Base-by-base conservation (phyloP, 2,888 invertebrate species). In the Dorcus hopei region DNA sequence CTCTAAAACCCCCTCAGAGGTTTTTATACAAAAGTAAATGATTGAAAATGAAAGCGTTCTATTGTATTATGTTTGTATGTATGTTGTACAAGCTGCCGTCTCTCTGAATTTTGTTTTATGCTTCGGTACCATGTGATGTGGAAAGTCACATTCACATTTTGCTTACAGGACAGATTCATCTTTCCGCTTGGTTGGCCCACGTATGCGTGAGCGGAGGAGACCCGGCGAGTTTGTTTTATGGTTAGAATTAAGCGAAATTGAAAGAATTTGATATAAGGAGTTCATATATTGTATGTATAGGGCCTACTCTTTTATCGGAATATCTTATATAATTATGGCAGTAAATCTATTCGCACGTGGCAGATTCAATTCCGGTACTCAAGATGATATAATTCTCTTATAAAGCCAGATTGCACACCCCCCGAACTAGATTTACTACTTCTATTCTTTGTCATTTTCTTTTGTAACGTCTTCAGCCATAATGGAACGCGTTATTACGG, bases 401-500 rank as follows among this genome's bases (percentile, higher is more conserved):
- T 63, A 68, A 68, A 69, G 70, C 68, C 67, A 66, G 65, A 67
- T 67, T 68, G 64, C 66, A 63, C 41, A 52, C 49, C 59, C 26
- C 26, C 26, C 68, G 67, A 69, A 70, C 71, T 70, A 71, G 72
- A 74, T 73, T 74, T 73, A 74, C 72, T 70, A 67, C 70, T 69
- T 69, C 71, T 69, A 71, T 72, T 72, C 72, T 73, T 71, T 69
- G 73, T 73, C 73, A 69, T 74, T 72, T 73, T 70, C 72, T 68
- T 73, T 74, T 72, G 72, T 70, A 71, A 72, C 71, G 69, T 72
- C 70, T 72, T 70, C 70, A 70, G 64, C 63, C 53, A 68, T 73
- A 73, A 72, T 72, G 70, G 71, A 71, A 69, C 69, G 65, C 67
- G 65, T 69, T 68, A 68, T 70, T 70, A 67, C 61, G 64, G 62